Percentiles rank a stretch among this genome's conserved stretches.
These are phyloP conservation scores for Poecilia wingei DNA, from an alignment of 2,797 vertebrate genomes.

Conservation along the genomic window DNA sequence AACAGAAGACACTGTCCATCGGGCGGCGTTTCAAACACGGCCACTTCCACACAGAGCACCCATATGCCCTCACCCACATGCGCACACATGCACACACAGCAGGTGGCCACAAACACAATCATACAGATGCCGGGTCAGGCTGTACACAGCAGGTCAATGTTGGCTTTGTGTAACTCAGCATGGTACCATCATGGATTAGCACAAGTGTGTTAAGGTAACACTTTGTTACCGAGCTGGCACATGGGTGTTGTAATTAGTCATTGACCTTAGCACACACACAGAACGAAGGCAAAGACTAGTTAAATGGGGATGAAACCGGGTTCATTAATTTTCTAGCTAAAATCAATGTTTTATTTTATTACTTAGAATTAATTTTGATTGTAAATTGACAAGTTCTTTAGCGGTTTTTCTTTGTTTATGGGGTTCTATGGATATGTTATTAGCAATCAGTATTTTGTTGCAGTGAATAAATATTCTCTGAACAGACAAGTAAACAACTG, in stretches of 20 bases:
- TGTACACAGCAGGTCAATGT: slow-evolving; percentile 69
- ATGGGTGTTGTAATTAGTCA: slow-evolving; percentile 59
- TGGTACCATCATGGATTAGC: slow-evolving; percentile 67
- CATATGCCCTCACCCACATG: slow-evolving; percentile 16
- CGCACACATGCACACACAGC: slow-evolving; percentile 38
- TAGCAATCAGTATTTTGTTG: neutral
- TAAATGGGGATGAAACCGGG: neutral
- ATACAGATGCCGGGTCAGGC: slow-evolving; percentile 71
- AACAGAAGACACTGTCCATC: slow-evolving; percentile 46
- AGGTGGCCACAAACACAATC: slow-evolving; percentile 64
- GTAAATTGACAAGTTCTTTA: neutral
- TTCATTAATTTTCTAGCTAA: neutral
- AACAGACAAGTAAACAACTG: neutral
- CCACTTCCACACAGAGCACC: slow-evolving; percentile 11
- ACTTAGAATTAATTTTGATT: neutral
- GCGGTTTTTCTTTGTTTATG: neutral
- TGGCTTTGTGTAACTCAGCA: slow-evolving; percentile 66
- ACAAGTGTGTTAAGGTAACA: slow-evolving; percentile 63
- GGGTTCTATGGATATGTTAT: neutral
- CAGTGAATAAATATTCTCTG: neutral
- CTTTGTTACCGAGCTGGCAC: slow-evolving; percentile 55
- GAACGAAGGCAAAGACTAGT: slow-evolving; percentile 16
- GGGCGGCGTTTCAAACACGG: slow-evolving; percentile 28
- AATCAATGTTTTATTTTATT: neutral
- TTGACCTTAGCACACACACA: slow-evolving; percentile 47